Evolutionary conservation across 2,113 vertebrate genomes (phyloP).

Genomic region (Clarias batrachus): DNA sequence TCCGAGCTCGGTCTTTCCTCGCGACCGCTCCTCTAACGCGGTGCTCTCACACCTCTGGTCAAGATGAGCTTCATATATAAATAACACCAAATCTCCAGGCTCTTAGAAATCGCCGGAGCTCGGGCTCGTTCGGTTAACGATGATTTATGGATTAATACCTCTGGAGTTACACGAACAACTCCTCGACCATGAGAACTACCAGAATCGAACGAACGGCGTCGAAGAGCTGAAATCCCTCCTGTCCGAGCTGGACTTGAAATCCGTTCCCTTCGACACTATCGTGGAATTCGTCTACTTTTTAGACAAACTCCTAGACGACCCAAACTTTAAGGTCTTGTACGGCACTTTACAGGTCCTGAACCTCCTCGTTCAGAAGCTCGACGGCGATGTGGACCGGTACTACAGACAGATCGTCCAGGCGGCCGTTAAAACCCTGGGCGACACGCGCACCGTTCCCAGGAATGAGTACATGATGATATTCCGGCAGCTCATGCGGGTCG

Average conservation of each 20-base stretch:
- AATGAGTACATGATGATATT: conserved; percentile 80
- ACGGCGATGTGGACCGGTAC: conserved; percentile 67
- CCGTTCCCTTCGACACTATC: conserved; percentile 67
- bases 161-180: conserved; percentile 81
- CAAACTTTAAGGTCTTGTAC: conserved; percentile 83
- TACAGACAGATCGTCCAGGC: conserved; percentile 73
- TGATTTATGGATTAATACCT: conserved; percentile 83
- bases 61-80: background rate
- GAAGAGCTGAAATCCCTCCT: conserved; percentile 80
- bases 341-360: conserved; percentile 80
- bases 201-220: conserved; percentile 78
- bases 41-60: background rate
- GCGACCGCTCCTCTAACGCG: background rate
- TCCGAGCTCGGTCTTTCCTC: background rate
- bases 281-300: conserved; percentile 79
- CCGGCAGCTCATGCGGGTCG: conserved; percentile 74
- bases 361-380: conserved; percentile 78
- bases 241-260: conserved; percentile 68
- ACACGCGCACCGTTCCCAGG: conserved; percentile 76
- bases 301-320: conserved; percentile 76
- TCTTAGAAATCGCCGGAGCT: background rate
- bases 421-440: conserved; percentile 77
- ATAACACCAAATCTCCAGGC: background rate
- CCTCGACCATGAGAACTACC: conserved; percentile 84
- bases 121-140: conserved; percentile 59